Evolutionary conservation across 35 echinoderm and acorn worm genomes (phyloP), one percentile per base, ranked within the genome.

Genomic region (Apostichopus californicus): DNA sequence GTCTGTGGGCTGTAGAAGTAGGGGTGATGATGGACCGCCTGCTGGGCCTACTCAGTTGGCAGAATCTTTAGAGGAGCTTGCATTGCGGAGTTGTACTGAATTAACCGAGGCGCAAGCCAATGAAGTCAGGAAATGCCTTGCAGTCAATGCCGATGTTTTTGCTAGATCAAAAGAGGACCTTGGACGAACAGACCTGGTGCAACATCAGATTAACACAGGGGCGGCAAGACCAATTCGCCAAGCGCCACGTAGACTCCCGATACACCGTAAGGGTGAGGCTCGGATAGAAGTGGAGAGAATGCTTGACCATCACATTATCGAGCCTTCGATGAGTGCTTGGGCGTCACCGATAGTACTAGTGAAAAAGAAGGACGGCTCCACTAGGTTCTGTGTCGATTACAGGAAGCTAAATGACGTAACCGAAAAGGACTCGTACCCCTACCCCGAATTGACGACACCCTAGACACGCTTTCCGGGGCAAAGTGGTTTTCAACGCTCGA

Each of bases 291-390:
- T 98, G 0, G 54, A 91, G 56, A 68, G 93, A 18, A 87, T 95
- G 94, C 64, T 93, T 6, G 57, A 60, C 7, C 57, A 60, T 8
- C 2, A 11, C 11, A 11, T 60, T 60, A 60, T 60, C 6, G 93
- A 93, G 26, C 93, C 90, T 10, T 95, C 96, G 11, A 7, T 21
- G 8, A 98, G 94, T 58, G 80, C 93, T 3, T 95, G 94, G 93
- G 79, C 93, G 9, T 95, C 94, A 3, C 94, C 91, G 0, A 58
- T 91, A 0, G 96, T 98, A 15, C 81, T 97, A 6, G 93, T 95
- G 1, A 90, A 82, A n/a, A 97, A 94, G 88, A 97, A 97, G 18
- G 92, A 94, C 92, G 96, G 94, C 12, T 75, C 87, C 2, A 92
- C 68, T 28, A 52, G 95, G 6, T 94, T 96, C 55, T 96, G 95